A percentile compares a stretch with the other conserved stretches of the same genome.
phyloP scores from a whole-genome alignment of 1,140 invertebrate species.

The Bemisia tabaci region DNA sequence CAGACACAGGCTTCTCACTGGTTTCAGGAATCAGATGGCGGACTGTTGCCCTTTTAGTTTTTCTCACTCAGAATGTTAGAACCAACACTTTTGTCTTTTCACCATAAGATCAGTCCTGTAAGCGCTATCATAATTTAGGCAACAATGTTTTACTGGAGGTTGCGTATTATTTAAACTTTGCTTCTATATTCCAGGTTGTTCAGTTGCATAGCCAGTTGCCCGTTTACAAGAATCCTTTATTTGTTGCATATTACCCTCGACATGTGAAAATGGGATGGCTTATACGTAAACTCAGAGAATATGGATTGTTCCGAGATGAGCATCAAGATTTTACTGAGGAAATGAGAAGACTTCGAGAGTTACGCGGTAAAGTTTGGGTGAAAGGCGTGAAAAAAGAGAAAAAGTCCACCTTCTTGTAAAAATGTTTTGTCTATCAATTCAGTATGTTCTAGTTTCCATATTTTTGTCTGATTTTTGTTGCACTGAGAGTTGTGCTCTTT shows the following conservation, averaged over 20 bases:
- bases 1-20: neutral
- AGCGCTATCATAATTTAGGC: neutral
- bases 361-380: slow-evolving; percentile 52
- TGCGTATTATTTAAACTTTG: slow-evolving; percentile 7
- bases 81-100: neutral
- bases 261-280: slow-evolving; percentile 57
- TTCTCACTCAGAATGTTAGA: neutral
- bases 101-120: neutral
- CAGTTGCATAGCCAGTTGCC: slow-evolving; percentile 62
- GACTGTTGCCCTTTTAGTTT: neutral
- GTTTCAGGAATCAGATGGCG: neutral
- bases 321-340: slow-evolving; percentile 87
- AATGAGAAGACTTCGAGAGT: slow-evolving; percentile 55
- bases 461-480: no score
- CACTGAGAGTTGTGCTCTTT: no score
- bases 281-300: slow-evolving; percentile 53
- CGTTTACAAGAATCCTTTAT: slow-evolving; percentile 52
- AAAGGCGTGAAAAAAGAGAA: slow-evolving; percentile 13
- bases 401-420: slow-evolving; percentile 8
- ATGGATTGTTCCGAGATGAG: slow-evolving; percentile 75
- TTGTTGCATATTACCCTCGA: slow-evolving; percentile 75
- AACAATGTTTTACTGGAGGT: neutral
- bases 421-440: no score
- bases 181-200: slow-evolving; percentile 44
- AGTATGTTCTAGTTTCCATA: no score